Evolutionary conservation across 2,113 vertebrate genomes (phyloP), one percentile per base, ranked within the genome.

Genomic region (Neodontobutis hainanensis): DNA sequence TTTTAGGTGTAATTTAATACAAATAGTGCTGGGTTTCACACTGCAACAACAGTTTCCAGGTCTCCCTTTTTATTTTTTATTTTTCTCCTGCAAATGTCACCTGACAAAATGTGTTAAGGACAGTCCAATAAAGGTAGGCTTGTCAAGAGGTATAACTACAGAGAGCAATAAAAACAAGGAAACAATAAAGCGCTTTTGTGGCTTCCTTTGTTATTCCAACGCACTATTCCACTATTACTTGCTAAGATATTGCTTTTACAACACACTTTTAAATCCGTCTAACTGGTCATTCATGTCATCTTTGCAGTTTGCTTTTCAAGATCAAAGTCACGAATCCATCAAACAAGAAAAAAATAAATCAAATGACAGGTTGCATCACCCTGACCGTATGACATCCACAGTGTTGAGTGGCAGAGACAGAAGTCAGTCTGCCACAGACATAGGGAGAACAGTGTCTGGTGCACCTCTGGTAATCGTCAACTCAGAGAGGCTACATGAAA

Each of bases 1-100:
- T 72, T 79, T 63, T 66, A 78, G 65, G 47, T 32, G 27, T 15
- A 45, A 70, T 75, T 84, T 47, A 67, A 45, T 4, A 8, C 10
- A 14, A 44, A 73, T 68, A 61, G 7, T 16, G 70, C 77, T 71
- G 2, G 5, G 66, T 75, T 77, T 79, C 45, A 78, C 44, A 61
- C 62, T 16, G 34, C 55, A 49, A 48, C 34, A n/a, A 49, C 35
- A 6, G 15, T 61, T 66, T 35, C 3, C 53, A n/a, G 12, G 45
- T 16, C 8, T 60, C 48, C 6, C 19, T 46, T 34, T 68, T 71
- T 66, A 8, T 43, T n/a, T 15, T 34, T 53, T 42, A 11, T 58
- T 42, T 58, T 42, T 11, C n/a, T 14, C 48, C 15, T 2, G n/a
- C 48, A 15, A 75, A 73, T 73, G 61, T 52, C 69, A 78, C 51